A percentile compares a stretch with the other conserved stretches of the same genome.
phyloP scores from a whole-genome alignment of 2,797 vertebrate species.

The Siniperca scherzeri region DNA sequence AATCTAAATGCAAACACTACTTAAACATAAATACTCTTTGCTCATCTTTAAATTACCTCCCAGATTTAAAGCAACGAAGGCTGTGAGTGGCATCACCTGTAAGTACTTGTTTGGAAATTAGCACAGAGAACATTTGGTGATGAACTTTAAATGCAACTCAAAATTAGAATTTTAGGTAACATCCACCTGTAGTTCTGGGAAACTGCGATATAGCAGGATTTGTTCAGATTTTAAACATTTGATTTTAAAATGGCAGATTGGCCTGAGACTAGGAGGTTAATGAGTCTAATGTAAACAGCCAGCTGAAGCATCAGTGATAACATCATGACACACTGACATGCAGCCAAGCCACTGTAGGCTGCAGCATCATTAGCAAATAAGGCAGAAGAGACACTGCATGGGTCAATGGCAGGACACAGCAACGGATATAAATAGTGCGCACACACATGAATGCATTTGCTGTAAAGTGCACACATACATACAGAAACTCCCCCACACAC shows the following conservation, averaged over 20 bases:
- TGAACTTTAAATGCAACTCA: not conserved
- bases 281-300: constrained; percentile 43
- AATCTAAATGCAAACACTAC: constrained; percentile 1
- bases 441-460: constrained; percentile 20
- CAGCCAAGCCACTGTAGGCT: constrained; percentile 45
- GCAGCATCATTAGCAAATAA: constrained; percentile 67
- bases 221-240: not conserved
- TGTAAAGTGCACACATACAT: constrained; percentile 25
- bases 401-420: constrained; percentile 64
- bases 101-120: not conserved
- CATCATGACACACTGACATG: constrained; percentile 37
- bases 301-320: constrained; percentile 40
- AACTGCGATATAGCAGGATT: not conserved
- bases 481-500: constrained; percentile 21
- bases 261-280: constrained; percentile 37
- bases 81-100: not conserved
- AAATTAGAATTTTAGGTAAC: not conserved
- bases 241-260: constrained; percentile 10
- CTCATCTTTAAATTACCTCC: not conserved
- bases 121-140: no score
- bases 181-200: not conserved
- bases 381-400: constrained; percentile 52
- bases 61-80: not conserved
- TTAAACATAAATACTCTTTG: not conserved
- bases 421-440: constrained; percentile 51